Base-by-base conservation (phyloP, 2,113 vertebrate genomes). In the Scytalopus superciliaris region DNA sequence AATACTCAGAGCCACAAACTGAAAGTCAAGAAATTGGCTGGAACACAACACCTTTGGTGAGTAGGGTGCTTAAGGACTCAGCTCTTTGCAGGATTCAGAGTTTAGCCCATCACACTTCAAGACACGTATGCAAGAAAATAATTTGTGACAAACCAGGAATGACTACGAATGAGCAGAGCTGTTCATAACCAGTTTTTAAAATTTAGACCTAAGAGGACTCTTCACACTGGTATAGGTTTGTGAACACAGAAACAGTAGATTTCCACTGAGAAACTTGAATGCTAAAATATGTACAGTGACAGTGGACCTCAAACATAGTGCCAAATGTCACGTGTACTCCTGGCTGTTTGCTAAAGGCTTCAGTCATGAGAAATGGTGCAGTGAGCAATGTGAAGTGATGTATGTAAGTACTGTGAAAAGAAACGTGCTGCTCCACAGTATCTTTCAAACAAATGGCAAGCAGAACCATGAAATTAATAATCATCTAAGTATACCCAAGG, bases 21-120 rank as follows among this genome's bases (percentile, higher is more conserved):
- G 98, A 98, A 96, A 98, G 98, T 91, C 99, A 99, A 77, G 98
- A 99, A 97, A 98, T 99, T 40, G 99, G 99, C 79, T 99, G 99
- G 99, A 80, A 98, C 39, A 97, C 98, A 7, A 88, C 94, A 30
- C 98, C 98, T 49, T 96, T 99, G 98, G 99, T 99, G 96, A 98
- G 98, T 60, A 70, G 13, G 12, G 19, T 68, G 31, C 42, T 89
- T 37, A 73, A 67, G 30, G 62, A 52, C 22, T 42, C 37, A 21
- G 28, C 14, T 85, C n/a, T 72, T 59, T 62, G 52, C 31, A 90
- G 4, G 40, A 74, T 35, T 81, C 42, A 40, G 52, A 53, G 25
- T 49, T 87, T 53, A 68, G 40, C 42, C 25, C 31, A n/a, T 47
- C 50, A n/a, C 31, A 39, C 24, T 76, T 23, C 40, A 79, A 81